A percentile compares a stretch with the other conserved stretches of the same genome.
Evolutionary conservation across 2,797 vertebrate genomes (phyloP).

Genomic region (Anguilla marmorata): DNA sequence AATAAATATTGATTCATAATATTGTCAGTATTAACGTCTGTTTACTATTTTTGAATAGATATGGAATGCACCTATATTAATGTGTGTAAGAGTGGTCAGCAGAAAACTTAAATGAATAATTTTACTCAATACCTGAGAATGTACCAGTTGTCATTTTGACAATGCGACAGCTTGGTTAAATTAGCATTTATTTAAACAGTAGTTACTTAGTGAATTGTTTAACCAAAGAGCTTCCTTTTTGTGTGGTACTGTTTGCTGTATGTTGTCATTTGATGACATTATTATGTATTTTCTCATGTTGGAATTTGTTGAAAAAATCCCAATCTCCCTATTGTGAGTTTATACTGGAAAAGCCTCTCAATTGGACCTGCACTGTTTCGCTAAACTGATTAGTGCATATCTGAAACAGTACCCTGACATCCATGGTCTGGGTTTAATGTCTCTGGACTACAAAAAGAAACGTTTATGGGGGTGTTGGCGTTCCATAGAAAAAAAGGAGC

Average conservation of each 20-base stretch:
- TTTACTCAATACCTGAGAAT: neutral
- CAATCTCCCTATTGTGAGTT: slow-evolving; percentile 31
- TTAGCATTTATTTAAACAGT: neutral
- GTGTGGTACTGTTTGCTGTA: slow-evolving; percentile 13
- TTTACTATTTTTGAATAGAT: slow-evolving; percentile 16
- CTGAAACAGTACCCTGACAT: slow-evolving; percentile 38
- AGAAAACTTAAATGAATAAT: neutral
- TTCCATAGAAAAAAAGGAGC: slow-evolving; percentile 24
- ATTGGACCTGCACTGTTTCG: slow-evolving; percentile 10
- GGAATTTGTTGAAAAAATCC: slow-evolving; percentile 38
- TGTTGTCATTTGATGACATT: slow-evolving; percentile 36
- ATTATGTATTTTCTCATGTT: slow-evolving; percentile 37
- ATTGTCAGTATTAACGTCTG: slow-evolving; percentile 32
- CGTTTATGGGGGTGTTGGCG: slow-evolving; percentile 11
- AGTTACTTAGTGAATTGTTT: neutral
- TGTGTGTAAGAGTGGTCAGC: slow-evolving; percentile 7
- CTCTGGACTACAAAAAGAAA: slow-evolving; percentile 13
- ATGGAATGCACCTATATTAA: slow-evolving; percentile 4
- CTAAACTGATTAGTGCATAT: slow-evolving; percentile 18
- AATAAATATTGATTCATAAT: neutral
- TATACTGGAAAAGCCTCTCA: slow-evolving; percentile 31
- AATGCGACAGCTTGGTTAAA: neutral
- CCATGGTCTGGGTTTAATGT: slow-evolving; percentile 53
- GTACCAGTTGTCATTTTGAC: neutral
- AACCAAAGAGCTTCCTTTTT: slow-evolving; percentile 22